A percentile compares a stretch with the other conserved stretches of the same genome.
phyloP scores from a whole-genome alignment of 2,888 invertebrate genomes.

The Ophraella communa region DNA sequence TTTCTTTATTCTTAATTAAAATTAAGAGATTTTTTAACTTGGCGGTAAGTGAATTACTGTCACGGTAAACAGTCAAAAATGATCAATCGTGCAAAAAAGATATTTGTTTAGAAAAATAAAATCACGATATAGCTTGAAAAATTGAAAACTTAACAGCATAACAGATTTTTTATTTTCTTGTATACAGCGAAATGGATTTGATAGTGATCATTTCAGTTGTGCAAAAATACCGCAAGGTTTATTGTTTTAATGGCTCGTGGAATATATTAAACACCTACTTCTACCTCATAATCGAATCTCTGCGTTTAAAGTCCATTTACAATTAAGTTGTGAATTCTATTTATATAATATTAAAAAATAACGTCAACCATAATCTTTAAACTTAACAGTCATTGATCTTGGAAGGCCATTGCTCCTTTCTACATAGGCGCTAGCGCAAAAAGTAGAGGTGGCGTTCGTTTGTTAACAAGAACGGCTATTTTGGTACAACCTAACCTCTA shows the following conservation, averaged over 20 bases:
- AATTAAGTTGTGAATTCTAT: not conserved
- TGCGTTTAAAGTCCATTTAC: not conserved
- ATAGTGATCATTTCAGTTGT: not conserved
- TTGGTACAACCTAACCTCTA: not conserved
- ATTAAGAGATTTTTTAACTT: too few relatives aligned
- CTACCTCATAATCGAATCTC: not conserved
- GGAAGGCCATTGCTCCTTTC: slow-evolving; percentile 50
- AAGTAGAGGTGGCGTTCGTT: not conserved
- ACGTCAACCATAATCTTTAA: slow-evolving; percentile 43
- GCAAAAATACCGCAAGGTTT: too few relatives aligned
- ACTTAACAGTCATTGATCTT: slow-evolving; percentile 49
- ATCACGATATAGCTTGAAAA: too few relatives aligned
- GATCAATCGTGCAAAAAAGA: too few relatives aligned
- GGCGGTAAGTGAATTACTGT: too few relatives aligned
- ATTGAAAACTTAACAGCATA: too few relatives aligned
- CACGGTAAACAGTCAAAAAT: too few relatives aligned
- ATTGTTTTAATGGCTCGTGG: not conserved
- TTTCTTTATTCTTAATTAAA: too few relatives aligned
- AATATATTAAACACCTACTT: not conserved
- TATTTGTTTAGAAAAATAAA: too few relatives aligned
- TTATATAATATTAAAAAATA: slow-evolving; percentile 37
- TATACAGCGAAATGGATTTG: too few relatives aligned
- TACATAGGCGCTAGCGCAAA: slow-evolving; percentile 12
- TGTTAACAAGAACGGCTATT: not conserved
- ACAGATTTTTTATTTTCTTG: too few relatives aligned